phyloP scores from a whole-genome alignment of 1,140 invertebrate species.

The Ectropis grisescens region DNA sequence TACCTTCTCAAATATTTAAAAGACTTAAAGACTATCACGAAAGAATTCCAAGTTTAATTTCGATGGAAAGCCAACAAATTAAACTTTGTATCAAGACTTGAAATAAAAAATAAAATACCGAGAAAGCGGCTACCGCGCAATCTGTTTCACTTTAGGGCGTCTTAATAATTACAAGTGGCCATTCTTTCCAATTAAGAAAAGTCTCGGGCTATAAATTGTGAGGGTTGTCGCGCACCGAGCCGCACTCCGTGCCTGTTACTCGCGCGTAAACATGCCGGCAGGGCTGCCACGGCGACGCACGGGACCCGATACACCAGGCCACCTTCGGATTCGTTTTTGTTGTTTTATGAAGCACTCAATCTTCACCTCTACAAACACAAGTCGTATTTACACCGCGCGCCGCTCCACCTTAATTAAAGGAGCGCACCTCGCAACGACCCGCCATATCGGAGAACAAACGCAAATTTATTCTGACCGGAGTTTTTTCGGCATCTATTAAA shows the following conservation, averaged over 20 bases:
- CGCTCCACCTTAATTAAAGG: constrained; percentile 46
- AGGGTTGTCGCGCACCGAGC: constrained; percentile 45
- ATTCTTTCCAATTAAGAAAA: constrained; percentile 69
- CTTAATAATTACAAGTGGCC: constrained; percentile 70
- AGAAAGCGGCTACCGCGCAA: constrained; percentile 41
- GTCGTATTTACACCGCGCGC: constrained; percentile 34
- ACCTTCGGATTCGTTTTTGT: constrained; percentile 32
- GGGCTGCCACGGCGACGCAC: constrained; percentile 31
- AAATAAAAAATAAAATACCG: constrained; percentile 26
- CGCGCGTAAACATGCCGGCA: constrained; percentile 43
- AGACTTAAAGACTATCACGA: too few relatives aligned
- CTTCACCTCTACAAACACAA: constrained; percentile 31
- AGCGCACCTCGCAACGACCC: constrained; percentile 38
- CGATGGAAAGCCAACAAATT: too few relatives aligned
- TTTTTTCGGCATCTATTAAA: constrained; percentile 65
- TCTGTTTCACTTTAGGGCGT: constrained; percentile 67
- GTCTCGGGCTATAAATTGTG: constrained; percentile 63
- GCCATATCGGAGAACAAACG: constrained; percentile 48
- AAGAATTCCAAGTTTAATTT: too few relatives aligned
- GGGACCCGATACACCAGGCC: constrained; percentile 12
- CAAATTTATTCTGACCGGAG: constrained; percentile 58
- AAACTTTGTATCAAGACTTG: constrained; percentile 11
- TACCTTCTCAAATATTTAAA: too few relatives aligned
- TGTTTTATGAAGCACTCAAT: constrained; percentile 40
- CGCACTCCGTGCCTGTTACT: constrained; percentile 14